These are phyloP conservation scores for Chrysochloris asiatica DNA, from an alignment of 2,113 vertebrate genomes.

Conservation along the genomic window DNA sequence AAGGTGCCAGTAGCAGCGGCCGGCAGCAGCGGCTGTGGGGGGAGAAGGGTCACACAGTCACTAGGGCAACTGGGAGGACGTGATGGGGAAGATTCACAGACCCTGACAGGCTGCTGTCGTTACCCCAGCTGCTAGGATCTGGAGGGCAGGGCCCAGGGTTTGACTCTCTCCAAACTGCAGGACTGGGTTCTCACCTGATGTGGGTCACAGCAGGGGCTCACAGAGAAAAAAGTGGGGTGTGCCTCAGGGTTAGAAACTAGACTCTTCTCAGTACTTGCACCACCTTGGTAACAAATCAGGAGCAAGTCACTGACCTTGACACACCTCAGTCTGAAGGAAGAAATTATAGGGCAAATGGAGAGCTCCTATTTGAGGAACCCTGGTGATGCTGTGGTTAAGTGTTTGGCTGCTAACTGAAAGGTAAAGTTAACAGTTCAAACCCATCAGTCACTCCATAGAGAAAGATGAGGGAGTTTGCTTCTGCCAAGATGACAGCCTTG, in stretches of 20 bases:
- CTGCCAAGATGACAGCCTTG: not conserved
- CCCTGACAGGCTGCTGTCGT: not conserved
- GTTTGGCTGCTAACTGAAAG: not conserved
- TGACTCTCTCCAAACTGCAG: not conserved
- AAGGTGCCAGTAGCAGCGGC: slow-evolving; percentile 16
- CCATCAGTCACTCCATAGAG: not conserved
- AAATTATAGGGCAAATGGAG: not conserved
- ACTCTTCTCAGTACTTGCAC: not conserved
- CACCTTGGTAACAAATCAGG: not conserved
- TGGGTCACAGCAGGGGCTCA: not conserved
- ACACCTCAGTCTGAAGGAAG: not conserved
- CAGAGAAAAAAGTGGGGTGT: not conserved
- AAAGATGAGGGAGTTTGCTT: not conserved
- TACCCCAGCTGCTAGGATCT: not conserved
- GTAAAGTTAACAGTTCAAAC: not conserved
- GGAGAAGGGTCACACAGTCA: slow-evolving; percentile 76
- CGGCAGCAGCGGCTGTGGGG: not conserved
- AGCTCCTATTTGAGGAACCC: not conserved
- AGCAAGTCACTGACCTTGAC: not conserved
- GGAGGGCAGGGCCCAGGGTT: not conserved
- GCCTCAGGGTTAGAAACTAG: not conserved
- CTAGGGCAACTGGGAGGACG: slow-evolving; percentile 71
- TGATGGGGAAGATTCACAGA: slow-evolving; percentile 48
- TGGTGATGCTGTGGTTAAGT: not conserved
- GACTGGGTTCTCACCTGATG: not conserved